Evolutionary conservation across 2,888 invertebrate species (phyloP).

Genomic region (Acanthosepion pharaonis): DNA sequence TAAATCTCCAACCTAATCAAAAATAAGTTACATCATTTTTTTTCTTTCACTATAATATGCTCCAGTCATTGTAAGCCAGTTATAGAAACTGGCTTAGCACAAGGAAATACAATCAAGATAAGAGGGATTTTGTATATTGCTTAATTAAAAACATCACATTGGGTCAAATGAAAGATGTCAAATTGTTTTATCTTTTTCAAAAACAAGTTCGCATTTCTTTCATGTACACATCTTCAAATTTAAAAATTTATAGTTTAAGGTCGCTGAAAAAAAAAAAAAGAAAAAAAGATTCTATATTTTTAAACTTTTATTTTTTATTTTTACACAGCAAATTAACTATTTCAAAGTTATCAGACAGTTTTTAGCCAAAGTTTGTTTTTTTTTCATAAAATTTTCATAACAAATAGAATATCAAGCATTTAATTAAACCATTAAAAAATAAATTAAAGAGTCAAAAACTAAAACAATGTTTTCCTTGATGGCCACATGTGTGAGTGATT

Average conservation of each 20-base stretch:
- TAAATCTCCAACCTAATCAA: neutral
- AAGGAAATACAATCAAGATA: neutral
- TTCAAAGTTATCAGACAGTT: no score
- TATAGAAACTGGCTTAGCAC: neutral
- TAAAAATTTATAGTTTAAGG: neutral
- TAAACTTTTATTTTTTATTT: no score
- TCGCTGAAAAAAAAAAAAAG: no score
- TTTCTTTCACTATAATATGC: neutral
- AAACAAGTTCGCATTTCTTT: neutral
- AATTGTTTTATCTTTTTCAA: neutral
- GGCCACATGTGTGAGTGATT: no score
- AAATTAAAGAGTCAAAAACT: no score
- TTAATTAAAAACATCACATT: neutral
- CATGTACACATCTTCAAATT: neutral
- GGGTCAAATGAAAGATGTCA: neutral
- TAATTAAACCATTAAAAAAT: no score
- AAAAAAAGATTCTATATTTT: no score
- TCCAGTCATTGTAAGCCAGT: neutral
- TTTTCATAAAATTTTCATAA: no score
- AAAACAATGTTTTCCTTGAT: no score
- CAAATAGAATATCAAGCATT: no score
- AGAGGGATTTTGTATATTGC: neutral
- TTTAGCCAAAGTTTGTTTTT: no score
- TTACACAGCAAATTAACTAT: no score
- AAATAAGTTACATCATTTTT: neutral